Base-by-base conservation (phyloP, 2,888 invertebrate species). In the Abscondita cerata region DNA sequence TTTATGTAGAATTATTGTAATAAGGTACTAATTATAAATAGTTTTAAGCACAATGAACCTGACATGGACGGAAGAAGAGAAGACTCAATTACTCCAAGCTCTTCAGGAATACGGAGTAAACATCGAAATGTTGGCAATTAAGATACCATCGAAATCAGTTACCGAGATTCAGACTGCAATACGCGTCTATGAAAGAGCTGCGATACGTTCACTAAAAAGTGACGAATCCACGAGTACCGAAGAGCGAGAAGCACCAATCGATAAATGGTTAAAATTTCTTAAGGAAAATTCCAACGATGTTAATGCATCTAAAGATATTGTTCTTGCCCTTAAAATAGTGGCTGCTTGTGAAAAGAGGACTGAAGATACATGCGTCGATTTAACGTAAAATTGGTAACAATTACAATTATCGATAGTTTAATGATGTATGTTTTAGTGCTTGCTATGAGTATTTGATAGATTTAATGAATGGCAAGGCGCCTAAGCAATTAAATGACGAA, bases 11-110 rank as follows among this genome's bases (percentile, higher is more conserved):
- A n/a, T n/a, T n/a, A n/a, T n/a, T n/a, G n/a, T n/a, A n/a, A n/a
- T n/a, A n/a, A n/a, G n/a, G n/a, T n/a, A n/a, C n/a, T n/a, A n/a
- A n/a, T n/a, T n/a, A n/a, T n/a, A n/a, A n/a, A n/a, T n/a, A n/a
- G n/a, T n/a, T n/a, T n/a, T n/a, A n/a, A n/a, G n/a, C n/a, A n/a
- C 33, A 47, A 38, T 56, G 56, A 48, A 50, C 50, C 25, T 40
- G 4, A 50, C 20, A 2, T 56, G 56, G 56, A 50, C 48, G n/a
- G 56, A 56, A 19, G 40, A 41, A 19, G 56, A 56, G 40, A 56
- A 56, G 16, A 13, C 36, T n/a, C 44, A 52, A 16, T 36, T 59
- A n/a, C 20, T 59, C 13, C 25, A 34, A 8, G 44, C 46, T 11
- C 47, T 59, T 4, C 13, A 59, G 47, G 46, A 59, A 25, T 52